phyloP scores from a whole-genome alignment of 2,888 invertebrate species.

The Dynastes maya region DNA sequence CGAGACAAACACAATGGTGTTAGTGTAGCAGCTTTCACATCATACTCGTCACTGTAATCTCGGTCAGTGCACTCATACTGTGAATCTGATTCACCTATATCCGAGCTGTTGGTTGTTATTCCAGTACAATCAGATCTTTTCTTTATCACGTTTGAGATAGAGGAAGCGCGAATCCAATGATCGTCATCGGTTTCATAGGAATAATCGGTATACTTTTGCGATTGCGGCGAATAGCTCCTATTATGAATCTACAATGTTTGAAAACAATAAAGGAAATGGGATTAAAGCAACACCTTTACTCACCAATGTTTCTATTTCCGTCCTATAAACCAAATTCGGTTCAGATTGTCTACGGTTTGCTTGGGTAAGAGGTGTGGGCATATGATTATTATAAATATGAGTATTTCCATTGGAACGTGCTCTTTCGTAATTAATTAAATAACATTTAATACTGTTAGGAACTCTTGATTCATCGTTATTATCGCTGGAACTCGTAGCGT shows the following conservation, averaged over 20 bases:
- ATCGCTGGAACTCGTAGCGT: constrained; percentile 77
- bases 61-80: constrained; percentile 51
- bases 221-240: not conserved
- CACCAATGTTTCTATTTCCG: constrained; percentile 42
- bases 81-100: constrained; percentile 50
- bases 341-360: constrained; percentile 45
- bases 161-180: constrained; percentile 32
- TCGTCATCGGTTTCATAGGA: constrained; percentile 47
- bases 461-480: constrained; percentile 57
- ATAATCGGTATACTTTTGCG: constrained; percentile 1
- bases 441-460: constrained; percentile 28
- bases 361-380: constrained; percentile 11
- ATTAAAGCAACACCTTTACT: constrained; percentile 6
- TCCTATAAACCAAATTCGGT: constrained; percentile 47
- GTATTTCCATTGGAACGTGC: constrained; percentile 4
- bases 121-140: constrained; percentile 49
- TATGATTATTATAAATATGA: constrained; percentile 7
- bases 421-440: constrained; percentile 1
- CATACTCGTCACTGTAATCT: constrained; percentile 49
- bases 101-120: constrained; percentile 48
- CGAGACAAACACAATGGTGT: constrained; percentile 51
- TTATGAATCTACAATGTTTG: constrained; percentile 9
- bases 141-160: constrained; percentile 42
- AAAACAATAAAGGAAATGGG: not conserved
- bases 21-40: constrained; percentile 48